These are phyloP conservation scores for Xenopus laevis DNA, from an alignment of 2,113 vertebrate species.

Conservation along the genomic window DNA sequence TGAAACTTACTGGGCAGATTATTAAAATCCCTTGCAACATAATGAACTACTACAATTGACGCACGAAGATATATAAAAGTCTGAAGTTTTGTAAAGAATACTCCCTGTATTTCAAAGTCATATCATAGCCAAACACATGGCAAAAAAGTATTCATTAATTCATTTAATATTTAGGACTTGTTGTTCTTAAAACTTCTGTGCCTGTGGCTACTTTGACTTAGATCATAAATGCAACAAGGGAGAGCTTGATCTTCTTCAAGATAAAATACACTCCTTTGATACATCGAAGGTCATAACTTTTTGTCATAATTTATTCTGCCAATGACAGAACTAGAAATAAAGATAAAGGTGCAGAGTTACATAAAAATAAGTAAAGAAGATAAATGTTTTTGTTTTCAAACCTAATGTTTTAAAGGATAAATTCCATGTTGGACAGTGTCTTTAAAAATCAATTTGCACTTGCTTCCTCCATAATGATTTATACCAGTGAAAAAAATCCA, in stretches of 20 bases:
- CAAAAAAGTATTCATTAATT: neutral
- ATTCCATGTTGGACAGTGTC: slow-evolving; percentile 61
- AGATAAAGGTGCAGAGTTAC: neutral
- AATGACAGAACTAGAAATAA: neutral
- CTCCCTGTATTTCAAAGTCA: no score
- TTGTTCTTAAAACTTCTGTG: neutral
- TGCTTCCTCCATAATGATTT: slow-evolving; percentile 65
- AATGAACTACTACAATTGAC: no score
- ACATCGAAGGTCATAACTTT: neutral
- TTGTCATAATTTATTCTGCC: neutral
- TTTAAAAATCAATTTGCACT: slow-evolving; percentile 71
- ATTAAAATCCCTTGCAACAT: no score
- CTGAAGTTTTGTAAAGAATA: no score
- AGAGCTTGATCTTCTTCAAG: neutral
- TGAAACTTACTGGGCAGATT: no score
- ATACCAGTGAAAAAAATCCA: slow-evolving; percentile 63
- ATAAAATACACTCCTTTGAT: neutral
- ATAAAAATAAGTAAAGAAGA: slow-evolving; percentile 39
- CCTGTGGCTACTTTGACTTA: neutral
- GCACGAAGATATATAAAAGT: no score
- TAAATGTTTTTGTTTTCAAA: slow-evolving; percentile 62
- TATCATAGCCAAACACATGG: neutral
- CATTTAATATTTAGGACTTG: neutral
- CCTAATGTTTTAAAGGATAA: slow-evolving; percentile 61
- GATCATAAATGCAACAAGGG: neutral